A percentile compares a stretch with the other conserved stretches of the same genome.
Conservation (phyloP, 2,113 vertebrate species). For the Toxotes jaculatrix region DNA sequence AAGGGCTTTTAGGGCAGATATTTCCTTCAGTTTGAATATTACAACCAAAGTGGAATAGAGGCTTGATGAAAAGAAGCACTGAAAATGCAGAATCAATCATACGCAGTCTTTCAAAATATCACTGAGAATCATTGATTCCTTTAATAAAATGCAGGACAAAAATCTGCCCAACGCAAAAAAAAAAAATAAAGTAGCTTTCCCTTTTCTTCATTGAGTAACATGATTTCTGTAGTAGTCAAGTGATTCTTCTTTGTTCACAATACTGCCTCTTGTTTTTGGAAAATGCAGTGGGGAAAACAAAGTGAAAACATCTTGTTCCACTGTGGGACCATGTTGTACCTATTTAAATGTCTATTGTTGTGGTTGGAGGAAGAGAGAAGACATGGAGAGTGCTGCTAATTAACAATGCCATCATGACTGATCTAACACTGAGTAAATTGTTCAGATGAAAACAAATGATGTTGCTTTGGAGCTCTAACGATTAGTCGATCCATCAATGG, state of each 20-base stretch:
- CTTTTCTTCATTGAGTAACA: not conserved
- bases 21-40: slow-evolving; percentile 52
- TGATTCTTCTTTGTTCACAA: slow-evolving; percentile 20
- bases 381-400: slow-evolving; percentile 36
- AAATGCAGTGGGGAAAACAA: slow-evolving; percentile 7
- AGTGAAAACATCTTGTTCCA: slow-evolving; percentile 26
- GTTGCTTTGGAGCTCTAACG: not conserved
- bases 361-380: slow-evolving; percentile 22
- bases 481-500: not conserved
- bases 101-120: not conserved
- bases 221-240: not conserved
- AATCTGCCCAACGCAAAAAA: not conserved
- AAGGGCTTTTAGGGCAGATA: slow-evolving; percentile 26
- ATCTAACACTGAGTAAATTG: slow-evolving; percentile 5
- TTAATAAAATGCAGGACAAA: not conserved
- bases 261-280: slow-evolving; percentile 13
- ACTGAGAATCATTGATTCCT: not conserved
- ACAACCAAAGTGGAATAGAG: slow-evolving; percentile 10
- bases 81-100: slow-evolving; percentile 8
- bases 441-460: slow-evolving; percentile 25
- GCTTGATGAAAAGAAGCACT: not conserved
- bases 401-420: slow-evolving; percentile 11
- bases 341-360: slow-evolving; percentile 39
- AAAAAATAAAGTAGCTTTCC: not conserved
- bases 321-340: slow-evolving; percentile 24